phyloP scores from a whole-genome alignment of 2,113 vertebrate genomes.

The Ploceus nigricollis region DNA sequence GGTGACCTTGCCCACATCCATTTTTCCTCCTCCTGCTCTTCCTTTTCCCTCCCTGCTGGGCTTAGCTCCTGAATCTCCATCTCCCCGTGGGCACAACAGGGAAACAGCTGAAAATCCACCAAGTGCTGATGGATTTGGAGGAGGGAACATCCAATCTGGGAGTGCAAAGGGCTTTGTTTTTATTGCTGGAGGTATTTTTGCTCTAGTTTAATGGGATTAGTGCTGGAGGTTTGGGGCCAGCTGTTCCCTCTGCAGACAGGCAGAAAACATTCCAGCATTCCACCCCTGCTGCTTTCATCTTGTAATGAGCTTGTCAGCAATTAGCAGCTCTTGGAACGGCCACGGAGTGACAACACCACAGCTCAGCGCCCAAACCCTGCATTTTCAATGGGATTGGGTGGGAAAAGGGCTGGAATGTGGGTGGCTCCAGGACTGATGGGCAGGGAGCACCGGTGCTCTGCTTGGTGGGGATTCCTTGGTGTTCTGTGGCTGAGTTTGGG shows the following conservation, averaged over 20 bases:
- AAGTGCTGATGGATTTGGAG: neutral
- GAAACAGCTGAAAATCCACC: neutral
- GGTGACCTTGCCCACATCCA: neutral
- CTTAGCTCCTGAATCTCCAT: neutral
- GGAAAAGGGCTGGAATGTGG: neutral
- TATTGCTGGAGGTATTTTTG: neutral
- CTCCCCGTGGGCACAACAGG: rapidly evolving
- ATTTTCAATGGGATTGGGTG: neutral
- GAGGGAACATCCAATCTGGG: neutral
- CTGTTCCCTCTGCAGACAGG: constrained; percentile 35
- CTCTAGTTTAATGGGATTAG: neutral
- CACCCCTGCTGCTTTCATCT: constrained; percentile 25
- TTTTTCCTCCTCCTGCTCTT: neutral
- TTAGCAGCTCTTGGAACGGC: constrained; percentile 11
- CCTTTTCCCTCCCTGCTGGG: neutral
- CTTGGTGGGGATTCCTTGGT: neutral
- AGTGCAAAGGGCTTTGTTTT: neutral
- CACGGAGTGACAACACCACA: neutral
- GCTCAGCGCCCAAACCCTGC: neutral
- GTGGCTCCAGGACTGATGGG: neutral
- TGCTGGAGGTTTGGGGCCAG: constrained; percentile 24
- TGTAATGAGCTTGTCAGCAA: constrained; percentile 58
- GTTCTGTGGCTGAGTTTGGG: neutral
- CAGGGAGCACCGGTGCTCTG: rapidly evolving
- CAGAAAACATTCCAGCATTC: neutral